Evolutionary conservation across 2,797 vertebrate genomes (phyloP), one percentile per base, ranked within the genome.

Genomic region (Neosilurus mollespiculum): DNA sequence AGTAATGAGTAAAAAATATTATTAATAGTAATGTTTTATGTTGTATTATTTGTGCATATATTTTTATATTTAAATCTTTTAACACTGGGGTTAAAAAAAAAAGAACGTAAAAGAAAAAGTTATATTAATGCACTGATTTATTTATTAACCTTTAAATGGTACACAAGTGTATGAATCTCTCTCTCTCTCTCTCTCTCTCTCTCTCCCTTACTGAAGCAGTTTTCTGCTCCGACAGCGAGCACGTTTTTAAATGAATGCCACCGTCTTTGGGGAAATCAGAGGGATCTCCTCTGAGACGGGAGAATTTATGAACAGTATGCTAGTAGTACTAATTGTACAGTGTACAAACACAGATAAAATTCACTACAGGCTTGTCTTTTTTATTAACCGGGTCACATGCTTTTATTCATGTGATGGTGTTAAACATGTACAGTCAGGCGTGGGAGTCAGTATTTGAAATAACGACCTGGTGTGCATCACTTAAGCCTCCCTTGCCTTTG

Each of bases 161-260:
- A n/a, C n/a, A n/a, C n/a, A n/a, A n/a, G n/a, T n/a, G n/a, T n/a
- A n/a, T n/a, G n/a, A 10, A 34, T 30, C 18, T 43, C 16, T 65
- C 0, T 51, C 24, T 49, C 1, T 10, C 34, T 61, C 22, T 61
- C 24, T 43, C 16, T 59, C 8, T 78, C 9, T n/a, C 58, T 15
- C 2, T 15, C 9, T 43, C 3, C 71, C 54, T n/a, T 26, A 43
- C 14, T 4, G 14, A 43, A 64, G 54, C 34, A 12, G 1, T 11
- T 58, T 56, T 82, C 18, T 71, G n/a, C 26, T 58, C 53, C 5
- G 70, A 53, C 70, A 53, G 69, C 1, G 70, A 16, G 61, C 62
- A 66, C 14, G 30, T 77, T 76, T 65, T 61, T 53, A 82, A 82
- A 82, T 82, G 71, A 62, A 54, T 65, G 8, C 26, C 70, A 51